Base-by-base conservation (phyloP, 2,888 invertebrate genomes). In the Gortyna flavago region DNA sequence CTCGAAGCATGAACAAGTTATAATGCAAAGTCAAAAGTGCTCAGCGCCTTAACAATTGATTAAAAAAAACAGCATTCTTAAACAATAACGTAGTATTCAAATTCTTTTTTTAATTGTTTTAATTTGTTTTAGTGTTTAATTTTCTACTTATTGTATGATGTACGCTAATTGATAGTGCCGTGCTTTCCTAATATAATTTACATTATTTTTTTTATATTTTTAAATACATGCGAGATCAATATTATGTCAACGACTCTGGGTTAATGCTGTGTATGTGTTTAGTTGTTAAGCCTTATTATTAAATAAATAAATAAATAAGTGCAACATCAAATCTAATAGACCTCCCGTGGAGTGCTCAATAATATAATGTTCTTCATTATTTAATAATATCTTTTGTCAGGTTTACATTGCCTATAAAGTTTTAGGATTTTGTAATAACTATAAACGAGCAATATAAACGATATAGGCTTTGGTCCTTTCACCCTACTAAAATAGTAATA, bases 401-500 rank as follows among this genome's bases (percentile, higher is more conserved):
- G 32, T 72, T 76, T 64, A 76, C 41, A 70, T 70, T 73, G 41
- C 57, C 62, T 41, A 70, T 85, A 82, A 82, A 75, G 44, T 62
- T 57, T 16, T 64, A 59, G 61, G 44, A 83, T 85, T 85, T 71
- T 69, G 70, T 82, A 79, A 75, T 86, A 67, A 79, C 69, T 75
- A 75, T 80, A 75, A 86, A 77, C 59, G 68, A n/a, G 73, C 57
- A 74, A 71, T 75, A 77, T 82, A 76, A 68, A 80, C 84, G 72
- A 70, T 65, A 77, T 67, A 79, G 69, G 65, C 75, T 73, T 72
- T 75, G 79, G 75, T 81, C 79, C 78, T 88, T 86, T 86, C 86
- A 86, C 86, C 80, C 77, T 86, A 77, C 72, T 84, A 83, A 81
- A 82, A 81, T 81, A 84, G 89, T 79, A 80, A 87, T 76, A 75